phyloP scores from a whole-genome alignment of 2,888 invertebrate genomes.

The Drosophila multiciliata region DNA sequence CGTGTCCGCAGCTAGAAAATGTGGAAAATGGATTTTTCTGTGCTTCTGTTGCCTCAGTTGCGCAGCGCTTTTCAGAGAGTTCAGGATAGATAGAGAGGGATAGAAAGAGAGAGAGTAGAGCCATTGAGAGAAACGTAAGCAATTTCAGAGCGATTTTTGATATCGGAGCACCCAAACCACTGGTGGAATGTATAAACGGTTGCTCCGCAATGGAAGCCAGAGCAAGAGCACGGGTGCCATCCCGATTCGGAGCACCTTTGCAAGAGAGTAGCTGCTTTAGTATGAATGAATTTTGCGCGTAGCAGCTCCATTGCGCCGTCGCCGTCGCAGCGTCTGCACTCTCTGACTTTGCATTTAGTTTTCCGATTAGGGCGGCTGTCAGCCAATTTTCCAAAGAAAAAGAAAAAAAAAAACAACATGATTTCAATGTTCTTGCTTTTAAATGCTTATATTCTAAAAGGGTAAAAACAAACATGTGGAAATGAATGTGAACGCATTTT shows the following conservation, averaged over 20 bases:
- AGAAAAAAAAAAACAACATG: background rate
- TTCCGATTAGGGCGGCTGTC: constrained; percentile 2
- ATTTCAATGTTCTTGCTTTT: constrained; percentile 1
- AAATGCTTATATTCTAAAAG: constrained; percentile 1
- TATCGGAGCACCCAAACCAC: constrained; percentile 8
- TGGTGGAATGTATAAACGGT: background rate
- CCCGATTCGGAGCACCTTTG: background rate
- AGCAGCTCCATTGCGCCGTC: constrained; percentile 4
- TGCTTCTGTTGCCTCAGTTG: constrained; percentile 21
- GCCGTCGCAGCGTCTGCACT: constrained; percentile 1
- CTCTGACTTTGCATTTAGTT: constrained; percentile 2
- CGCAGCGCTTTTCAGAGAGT: constrained; percentile 20
- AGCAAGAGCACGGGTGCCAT: background rate
- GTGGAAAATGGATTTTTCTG: constrained; percentile 66
- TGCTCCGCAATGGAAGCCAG: background rate
- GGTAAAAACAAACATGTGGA: background rate
- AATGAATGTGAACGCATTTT: constrained; percentile 2
- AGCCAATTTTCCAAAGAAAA: constrained; percentile 1
- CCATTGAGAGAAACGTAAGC: constrained; percentile 3
- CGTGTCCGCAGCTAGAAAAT: constrained; percentile 51
- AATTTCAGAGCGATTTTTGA: background rate
- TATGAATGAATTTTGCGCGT: constrained; percentile 1
- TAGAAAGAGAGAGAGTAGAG: background rate
- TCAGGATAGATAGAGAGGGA: background rate
- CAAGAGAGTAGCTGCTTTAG: background rate